Conservation (phyloP, 2,888 invertebrate species). For the Diaprepes abbreviatus region DNA sequence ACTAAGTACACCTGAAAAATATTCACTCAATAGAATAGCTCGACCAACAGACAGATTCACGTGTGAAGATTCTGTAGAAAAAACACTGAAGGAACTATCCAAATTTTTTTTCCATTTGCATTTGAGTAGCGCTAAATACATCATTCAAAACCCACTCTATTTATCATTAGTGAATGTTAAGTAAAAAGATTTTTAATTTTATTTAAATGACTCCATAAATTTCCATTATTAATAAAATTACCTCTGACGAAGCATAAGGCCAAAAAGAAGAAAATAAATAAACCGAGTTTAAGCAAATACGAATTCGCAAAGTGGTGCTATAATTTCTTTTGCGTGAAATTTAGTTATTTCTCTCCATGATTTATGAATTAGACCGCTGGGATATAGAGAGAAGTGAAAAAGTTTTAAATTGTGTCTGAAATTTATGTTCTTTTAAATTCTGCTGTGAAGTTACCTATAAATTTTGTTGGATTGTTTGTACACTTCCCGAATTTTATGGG, state of each 20-base stretch:
- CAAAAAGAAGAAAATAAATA: constrained; percentile 22
- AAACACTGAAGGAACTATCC: too few species aligned
- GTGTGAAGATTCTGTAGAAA: too few species aligned
- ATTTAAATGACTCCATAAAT: constrained; percentile 2
- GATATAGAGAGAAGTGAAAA: constrained; percentile 58
- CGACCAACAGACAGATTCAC: too few species aligned
- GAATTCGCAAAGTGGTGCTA: constrained; percentile 43
- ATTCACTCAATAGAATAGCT: too few species aligned
- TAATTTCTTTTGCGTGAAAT: constrained; percentile 46
- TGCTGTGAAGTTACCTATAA: constrained; percentile 20
- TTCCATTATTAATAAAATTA: constrained; percentile 2
- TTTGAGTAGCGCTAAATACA: too few species aligned
- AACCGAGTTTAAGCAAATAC: constrained; percentile 33
- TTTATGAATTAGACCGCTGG: constrained; percentile 58
- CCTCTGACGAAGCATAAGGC: neutral
- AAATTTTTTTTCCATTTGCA: too few species aligned
- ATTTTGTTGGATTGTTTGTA: constrained; percentile 26
- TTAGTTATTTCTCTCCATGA: constrained; percentile 53
- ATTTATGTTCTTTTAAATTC: constrained; percentile 41
- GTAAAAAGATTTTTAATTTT: constrained; percentile 11
- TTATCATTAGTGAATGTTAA: too few species aligned
- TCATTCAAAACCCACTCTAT: too few species aligned
- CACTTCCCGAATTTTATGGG: constrained; percentile 23
- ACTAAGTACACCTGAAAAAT: too few species aligned
- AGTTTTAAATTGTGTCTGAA: constrained; percentile 60